These are phyloP conservation scores for Neosalanx taihuensis DNA, from an alignment of 2,797 vertebrate species.

Conservation along the genomic window DNA sequence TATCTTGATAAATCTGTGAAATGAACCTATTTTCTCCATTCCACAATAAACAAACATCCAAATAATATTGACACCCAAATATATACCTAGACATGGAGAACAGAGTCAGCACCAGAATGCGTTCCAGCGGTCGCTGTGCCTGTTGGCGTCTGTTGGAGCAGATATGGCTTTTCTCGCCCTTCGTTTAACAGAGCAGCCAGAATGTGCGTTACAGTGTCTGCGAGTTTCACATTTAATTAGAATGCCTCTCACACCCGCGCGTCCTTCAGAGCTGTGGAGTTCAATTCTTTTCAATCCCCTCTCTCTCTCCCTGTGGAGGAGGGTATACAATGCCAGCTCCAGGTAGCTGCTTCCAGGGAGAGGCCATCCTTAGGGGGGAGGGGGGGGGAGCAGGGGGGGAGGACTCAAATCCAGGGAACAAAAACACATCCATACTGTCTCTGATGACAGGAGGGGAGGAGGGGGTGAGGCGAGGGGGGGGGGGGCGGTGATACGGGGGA, in stretches of 20 bases:
- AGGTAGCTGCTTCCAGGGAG: constrained; percentile 56
- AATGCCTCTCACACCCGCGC: constrained; percentile 41
- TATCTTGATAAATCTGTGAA: not conserved
- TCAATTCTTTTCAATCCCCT: constrained; percentile 41
- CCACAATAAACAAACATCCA: constrained; percentile 18
- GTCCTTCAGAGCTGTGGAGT: constrained; percentile 33
- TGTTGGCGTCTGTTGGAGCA: no score
- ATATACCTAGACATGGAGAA: no score
- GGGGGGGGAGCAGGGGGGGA: constrained; percentile 52
- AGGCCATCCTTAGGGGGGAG: constrained; percentile 48
- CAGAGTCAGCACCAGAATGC: no score
- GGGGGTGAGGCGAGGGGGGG: constrained; percentile 36
- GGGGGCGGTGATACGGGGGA: not conserved
- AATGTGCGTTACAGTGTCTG: no score
- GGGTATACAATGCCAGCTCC: constrained; percentile 59
- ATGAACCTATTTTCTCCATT: not conserved
- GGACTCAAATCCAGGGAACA: constrained; percentile 69
- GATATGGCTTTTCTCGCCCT: no score
- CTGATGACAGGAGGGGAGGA: constrained; percentile 58
- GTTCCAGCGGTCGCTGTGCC: no score
- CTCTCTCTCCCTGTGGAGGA: constrained; percentile 56
- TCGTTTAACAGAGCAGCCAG: no score
- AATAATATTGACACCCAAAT: constrained; percentile 28
- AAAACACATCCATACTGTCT: constrained; percentile 74
- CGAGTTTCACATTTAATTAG: constrained; percentile 27